phyloP scores from a whole-genome alignment of 53 echinoderm and acorn worm genomes.

The Zoroaster sp. region DNA sequence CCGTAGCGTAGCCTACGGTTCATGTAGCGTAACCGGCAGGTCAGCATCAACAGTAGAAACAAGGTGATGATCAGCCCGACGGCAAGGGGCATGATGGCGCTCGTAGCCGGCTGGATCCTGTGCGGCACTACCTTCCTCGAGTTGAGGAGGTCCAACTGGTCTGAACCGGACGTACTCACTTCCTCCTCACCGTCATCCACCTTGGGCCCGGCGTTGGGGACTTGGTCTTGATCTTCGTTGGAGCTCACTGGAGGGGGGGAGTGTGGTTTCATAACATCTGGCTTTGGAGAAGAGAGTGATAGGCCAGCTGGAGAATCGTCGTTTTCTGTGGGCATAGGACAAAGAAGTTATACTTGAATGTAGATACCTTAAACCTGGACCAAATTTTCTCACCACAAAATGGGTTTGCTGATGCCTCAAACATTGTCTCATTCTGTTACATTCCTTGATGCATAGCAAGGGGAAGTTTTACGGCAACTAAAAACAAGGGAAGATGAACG shows the following conservation, averaged over 20 bases:
- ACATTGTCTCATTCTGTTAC: no score
- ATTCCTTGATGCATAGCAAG: no score
- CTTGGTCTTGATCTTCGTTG: not conserved
- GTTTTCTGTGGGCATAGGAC: not conserved
- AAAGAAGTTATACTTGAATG: no score
- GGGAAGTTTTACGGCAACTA: no score
- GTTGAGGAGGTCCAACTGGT: not conserved
- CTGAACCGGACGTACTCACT: not conserved
- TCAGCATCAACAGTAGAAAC: conserved; percentile 86
- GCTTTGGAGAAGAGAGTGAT: not conserved
- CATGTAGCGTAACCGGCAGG: conserved; percentile 89
- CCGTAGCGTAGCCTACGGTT: conserved; percentile 88
- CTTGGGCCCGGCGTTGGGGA: not conserved
- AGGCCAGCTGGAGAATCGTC: not conserved
- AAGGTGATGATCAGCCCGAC: conserved; percentile 89
- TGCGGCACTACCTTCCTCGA: not conserved
- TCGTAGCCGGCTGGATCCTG: conserved; percentile 51
- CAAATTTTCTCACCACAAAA: no score
- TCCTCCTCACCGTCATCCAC: not conserved
- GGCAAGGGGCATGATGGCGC: conserved; percentile 86
- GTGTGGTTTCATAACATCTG: not conserved
- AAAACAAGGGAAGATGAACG: no score
- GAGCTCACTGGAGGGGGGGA: not conserved
- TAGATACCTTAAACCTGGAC: no score
- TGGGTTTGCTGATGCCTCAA: no score